These are phyloP conservation scores for Hirtodrosophila confusa DNA, from an alignment of 2,888 invertebrate species.

Conservation along the genomic window DNA sequence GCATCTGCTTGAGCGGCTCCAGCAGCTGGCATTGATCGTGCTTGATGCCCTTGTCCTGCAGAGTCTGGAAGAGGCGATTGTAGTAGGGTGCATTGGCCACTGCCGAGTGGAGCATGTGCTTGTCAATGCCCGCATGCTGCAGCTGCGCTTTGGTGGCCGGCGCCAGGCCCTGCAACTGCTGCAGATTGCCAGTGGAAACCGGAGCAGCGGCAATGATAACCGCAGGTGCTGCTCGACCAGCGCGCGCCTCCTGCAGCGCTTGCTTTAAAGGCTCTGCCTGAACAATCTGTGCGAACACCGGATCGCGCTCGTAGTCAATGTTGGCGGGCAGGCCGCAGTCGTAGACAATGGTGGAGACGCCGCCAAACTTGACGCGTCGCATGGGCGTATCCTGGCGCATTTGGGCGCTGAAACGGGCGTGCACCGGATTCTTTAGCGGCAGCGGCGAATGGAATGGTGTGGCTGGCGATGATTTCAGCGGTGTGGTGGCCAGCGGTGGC, in stretches of 20 bases:
- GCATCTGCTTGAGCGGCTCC: conserved; percentile 86
- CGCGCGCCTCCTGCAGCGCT: conserved; percentile 66
- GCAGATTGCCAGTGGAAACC: conserved; percentile 80
- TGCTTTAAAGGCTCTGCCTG: conserved; percentile 80
- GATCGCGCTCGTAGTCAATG: conserved; percentile 82
- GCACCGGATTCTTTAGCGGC: conserved; percentile 75
- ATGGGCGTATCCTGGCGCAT: conserved; percentile 83
- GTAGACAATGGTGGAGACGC: conserved; percentile 74
- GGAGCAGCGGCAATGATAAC: conserved; percentile 52
- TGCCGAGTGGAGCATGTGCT: conserved; percentile 86
- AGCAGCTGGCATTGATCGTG: conserved; percentile 86
- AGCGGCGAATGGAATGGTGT: conserved; percentile 82
- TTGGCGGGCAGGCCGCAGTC: conserved; percentile 81
- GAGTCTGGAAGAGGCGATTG: conserved; percentile 86
- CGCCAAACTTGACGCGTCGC: conserved; percentile 82
- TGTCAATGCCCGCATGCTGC: conserved; percentile 85
- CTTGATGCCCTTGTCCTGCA: conserved; percentile 85
- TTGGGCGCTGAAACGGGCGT: conserved; percentile 76
- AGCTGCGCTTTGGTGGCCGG: conserved; percentile 84
- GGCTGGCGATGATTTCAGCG: conserved; percentile 43
- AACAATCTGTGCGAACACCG: conserved; percentile 80
- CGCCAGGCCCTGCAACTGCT: conserved; percentile 84
- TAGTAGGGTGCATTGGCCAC: conserved; percentile 87
- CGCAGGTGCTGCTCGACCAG: conserved; percentile 39
- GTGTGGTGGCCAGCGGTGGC: conserved; percentile 31